These are phyloP conservation scores for Ciconia stormi DNA, from an alignment of 2,113 vertebrate genomes.

Conservation along the genomic window DNA sequence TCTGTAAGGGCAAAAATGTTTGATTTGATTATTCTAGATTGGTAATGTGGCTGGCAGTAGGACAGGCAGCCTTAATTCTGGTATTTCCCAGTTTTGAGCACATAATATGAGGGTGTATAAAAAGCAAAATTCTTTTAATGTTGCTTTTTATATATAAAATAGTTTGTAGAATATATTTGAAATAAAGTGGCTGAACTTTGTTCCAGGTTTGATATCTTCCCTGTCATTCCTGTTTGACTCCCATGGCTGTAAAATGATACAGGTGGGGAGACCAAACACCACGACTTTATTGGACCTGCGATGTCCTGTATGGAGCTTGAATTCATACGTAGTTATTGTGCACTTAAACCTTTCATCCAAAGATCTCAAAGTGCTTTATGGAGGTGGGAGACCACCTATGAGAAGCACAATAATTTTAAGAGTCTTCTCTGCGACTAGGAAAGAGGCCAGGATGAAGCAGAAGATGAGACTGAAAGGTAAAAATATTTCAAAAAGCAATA, in stretches of 20 bases:
- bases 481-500: neutral
- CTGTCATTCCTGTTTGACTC: neutral
- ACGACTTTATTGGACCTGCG: accelerated
- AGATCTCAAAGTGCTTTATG: neutral
- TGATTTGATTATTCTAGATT: neutral
- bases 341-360: neutral
- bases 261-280: neutral
- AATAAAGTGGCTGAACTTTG: neutral
- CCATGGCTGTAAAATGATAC: neutral
- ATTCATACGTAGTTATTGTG: neutral
- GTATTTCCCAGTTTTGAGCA: neutral
- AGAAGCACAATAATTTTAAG: neutral
- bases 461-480: neutral
- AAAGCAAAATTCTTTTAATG: neutral
- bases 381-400: neutral
- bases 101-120: neutral
- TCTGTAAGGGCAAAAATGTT: neutral
- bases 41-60: neutral
- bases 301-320: accelerated
- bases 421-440: neutral
- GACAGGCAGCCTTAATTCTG: neutral
- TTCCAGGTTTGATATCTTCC: neutral
- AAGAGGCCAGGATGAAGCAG: neutral
- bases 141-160: neutral
- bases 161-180: neutral